Percentiles rank a stretch among this genome's conserved stretches.
Evolutionary conservation across 2,797 vertebrate species (phyloP).

Genomic region (Mus minutoides): DNA sequence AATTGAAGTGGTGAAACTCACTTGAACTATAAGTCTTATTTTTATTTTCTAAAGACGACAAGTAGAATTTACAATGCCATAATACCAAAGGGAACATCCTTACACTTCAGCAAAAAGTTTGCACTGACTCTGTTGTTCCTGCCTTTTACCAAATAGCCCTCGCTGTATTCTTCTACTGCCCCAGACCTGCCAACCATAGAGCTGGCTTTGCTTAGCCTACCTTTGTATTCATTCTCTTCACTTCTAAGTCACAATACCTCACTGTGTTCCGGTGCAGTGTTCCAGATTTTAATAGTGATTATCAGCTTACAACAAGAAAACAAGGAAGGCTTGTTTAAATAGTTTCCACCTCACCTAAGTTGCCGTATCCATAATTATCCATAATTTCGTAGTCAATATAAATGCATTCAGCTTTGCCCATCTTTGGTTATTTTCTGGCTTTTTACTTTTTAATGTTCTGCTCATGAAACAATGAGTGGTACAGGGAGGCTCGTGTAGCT

Average conservation of each 20-base stretch:
- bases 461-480: conserved; percentile 14
- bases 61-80: neutral
- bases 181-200: neutral
- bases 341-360: conserved; percentile 48
- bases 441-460: neutral
- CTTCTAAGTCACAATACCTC: neutral
- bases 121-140: neutral
- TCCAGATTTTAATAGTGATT: conserved; percentile 54
- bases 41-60: neutral
- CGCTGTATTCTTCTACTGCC: neutral
- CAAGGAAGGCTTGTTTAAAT: conserved; percentile 30
- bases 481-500: neutral
- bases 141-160: neutral
- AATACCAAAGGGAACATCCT: neutral
- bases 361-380: conserved; percentile 26
- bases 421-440: conserved; percentile 40
- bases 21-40: neutral
- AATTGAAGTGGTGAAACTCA: neutral
- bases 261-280: neutral
- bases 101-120: neutral
- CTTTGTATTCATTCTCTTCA: neutral
- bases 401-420: neutral
- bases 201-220: neutral
- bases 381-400: conserved; percentile 40
- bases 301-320: conserved; percentile 54